phyloP scores from a whole-genome alignment of 2,888 invertebrate species.

The Lutraria lutraria region DNA sequence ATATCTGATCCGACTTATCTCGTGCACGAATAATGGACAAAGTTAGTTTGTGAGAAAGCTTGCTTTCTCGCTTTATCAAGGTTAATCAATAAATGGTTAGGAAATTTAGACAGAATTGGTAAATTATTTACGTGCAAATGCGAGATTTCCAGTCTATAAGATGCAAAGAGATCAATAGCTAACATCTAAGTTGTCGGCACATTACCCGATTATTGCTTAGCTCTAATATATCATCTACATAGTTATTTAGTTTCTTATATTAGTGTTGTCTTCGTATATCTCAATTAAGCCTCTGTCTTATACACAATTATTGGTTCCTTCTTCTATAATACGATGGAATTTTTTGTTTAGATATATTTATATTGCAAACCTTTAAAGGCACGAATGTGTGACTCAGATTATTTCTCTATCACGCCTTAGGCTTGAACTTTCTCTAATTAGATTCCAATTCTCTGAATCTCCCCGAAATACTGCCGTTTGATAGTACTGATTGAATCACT shows the following conservation, averaged over 20 bases:
- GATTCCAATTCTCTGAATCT: too few relatives aligned
- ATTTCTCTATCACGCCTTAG: too few relatives aligned
- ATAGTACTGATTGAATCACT: not conserved
- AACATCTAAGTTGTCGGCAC: conserved; percentile 19
- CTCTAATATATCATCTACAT: conserved; percentile 32
- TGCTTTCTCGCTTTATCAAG: conserved; percentile 20
- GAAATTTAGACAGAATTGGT: conserved; percentile 45
- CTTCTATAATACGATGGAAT: not conserved
- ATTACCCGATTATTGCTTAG: conserved; percentile 37
- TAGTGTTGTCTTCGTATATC: not conserved
- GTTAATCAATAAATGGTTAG: conserved; percentile 29
- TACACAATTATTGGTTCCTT: not conserved
- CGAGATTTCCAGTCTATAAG: conserved; percentile 38
- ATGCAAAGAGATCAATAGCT: conserved; percentile 25
- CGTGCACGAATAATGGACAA: conserved; percentile 2
- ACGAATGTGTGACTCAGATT: too few relatives aligned
- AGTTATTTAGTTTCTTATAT: conserved; percentile 5
- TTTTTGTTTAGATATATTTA: not conserved
- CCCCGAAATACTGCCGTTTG: too few relatives aligned
- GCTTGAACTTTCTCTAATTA: too few relatives aligned
- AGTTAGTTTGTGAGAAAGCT: conserved; percentile 3
- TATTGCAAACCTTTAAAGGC: too few relatives aligned
- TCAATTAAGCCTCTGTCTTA: conserved; percentile 7
- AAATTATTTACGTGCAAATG: conserved; percentile 48
- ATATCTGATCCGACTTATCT: conserved; percentile 11